phyloP scores from a whole-genome alignment of 2,797 vertebrate genomes.

The Hippocampus kuda region DNA sequence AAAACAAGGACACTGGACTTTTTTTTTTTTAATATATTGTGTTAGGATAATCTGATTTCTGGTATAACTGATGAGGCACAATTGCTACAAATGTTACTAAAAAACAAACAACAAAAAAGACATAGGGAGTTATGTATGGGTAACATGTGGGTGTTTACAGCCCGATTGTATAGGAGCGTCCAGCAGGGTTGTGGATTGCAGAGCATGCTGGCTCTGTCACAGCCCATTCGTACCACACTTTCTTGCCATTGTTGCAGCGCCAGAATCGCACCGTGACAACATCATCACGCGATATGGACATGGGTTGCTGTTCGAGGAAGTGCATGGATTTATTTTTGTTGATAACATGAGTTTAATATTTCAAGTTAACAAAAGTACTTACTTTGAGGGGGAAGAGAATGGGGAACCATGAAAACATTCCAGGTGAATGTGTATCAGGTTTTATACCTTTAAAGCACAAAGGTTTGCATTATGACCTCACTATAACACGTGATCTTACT shows the following conservation, averaged over 20 bases:
- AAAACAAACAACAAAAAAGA: not conserved
- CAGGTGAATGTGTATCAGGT: constrained; percentile 86
- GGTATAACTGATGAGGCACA: not conserved
- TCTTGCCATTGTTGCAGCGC: constrained; percentile 87
- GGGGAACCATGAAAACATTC: constrained; percentile 96
- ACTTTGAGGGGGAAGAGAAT: constrained; percentile 93
- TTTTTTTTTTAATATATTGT: not conserved
- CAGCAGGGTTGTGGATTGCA: constrained; percentile 86
- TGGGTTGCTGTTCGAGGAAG: constrained; percentile 70
- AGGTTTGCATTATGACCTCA: not conserved
- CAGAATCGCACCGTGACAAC: constrained; percentile 80
- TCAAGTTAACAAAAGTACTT: constrained; percentile 29
- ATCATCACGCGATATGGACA: constrained; percentile 69
- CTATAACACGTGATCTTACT: not conserved
- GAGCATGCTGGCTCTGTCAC: constrained; percentile 82
- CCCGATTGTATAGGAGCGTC: constrained; percentile 89
- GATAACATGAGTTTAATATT: not conserved
- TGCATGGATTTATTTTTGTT: not conserved
- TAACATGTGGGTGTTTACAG: constrained; percentile 49
- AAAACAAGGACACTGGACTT: not conserved
- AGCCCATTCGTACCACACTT: constrained; percentile 95
- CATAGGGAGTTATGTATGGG: no score
- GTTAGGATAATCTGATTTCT: not conserved
- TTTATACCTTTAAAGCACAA: constrained; percentile 76
- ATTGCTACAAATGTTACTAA: no score